A percentile compares a stretch with the other conserved stretches of the same genome.
Evolutionary conservation across 2,113 vertebrate genomes (phyloP).

Genomic region (Bettongia penicillata): DNA sequence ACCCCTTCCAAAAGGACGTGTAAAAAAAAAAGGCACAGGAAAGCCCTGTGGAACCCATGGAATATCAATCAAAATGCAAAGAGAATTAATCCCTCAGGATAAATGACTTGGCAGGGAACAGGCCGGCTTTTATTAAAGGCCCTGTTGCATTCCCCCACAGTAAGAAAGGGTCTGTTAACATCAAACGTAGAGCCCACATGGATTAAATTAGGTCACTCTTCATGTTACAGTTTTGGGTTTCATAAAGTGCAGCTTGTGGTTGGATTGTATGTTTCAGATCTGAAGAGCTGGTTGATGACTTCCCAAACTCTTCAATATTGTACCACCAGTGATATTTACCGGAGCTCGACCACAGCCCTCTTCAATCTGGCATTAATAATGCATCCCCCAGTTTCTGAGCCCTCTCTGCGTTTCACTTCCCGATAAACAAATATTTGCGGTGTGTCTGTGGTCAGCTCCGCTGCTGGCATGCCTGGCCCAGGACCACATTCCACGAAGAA

Average conservation of each 20-base stretch:
- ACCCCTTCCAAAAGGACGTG: conserved; percentile 67
- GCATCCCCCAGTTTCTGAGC: conserved; percentile 58
- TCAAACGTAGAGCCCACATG: conserved; percentile 86
- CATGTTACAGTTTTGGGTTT: conserved; percentile 91
- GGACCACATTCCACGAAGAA: conserved; percentile 64
- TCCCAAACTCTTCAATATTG: conserved; percentile 80
- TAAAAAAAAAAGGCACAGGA: conserved; percentile 74
- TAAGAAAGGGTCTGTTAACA: conserved; percentile 83
- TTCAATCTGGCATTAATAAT: conserved; percentile 82
- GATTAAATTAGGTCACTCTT: conserved; percentile 90
- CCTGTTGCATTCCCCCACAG: conserved; percentile 70
- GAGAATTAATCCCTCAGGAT: conserved; percentile 80
- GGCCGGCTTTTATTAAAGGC: conserved; percentile 80
- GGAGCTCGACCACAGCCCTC: conserved; percentile 72
- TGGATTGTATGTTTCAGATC: conserved; percentile 82
- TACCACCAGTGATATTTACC: conserved; percentile 75
- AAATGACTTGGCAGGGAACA: conserved; percentile 77
- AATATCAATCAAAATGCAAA: conserved; percentile 81
- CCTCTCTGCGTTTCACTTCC: conserved; percentile 77
- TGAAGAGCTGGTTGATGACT: conserved; percentile 80
- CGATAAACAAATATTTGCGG: conserved; percentile 83
- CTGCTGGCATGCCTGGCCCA: conserved; percentile 69
- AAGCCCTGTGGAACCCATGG: conserved; percentile 71
- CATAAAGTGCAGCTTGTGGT: conserved; percentile 86
- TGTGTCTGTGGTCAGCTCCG: conserved; percentile 77